Evolutionary conservation across 2,797 vertebrate species (phyloP).

Genomic region (Eurystomus glaucurus): DNA sequence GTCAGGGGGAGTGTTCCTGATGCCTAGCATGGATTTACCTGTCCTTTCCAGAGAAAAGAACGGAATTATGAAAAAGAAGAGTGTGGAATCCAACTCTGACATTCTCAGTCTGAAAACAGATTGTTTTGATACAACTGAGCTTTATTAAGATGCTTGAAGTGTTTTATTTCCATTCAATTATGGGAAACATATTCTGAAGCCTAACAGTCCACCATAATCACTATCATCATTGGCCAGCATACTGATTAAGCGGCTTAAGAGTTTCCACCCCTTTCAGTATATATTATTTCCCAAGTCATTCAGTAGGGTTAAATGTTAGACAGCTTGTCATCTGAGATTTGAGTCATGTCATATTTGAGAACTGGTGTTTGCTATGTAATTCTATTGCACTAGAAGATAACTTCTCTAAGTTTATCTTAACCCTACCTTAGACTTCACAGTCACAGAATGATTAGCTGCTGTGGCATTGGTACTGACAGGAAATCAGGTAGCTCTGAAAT

Average conservation of each 20-base stretch:
- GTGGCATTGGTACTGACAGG: not conserved
- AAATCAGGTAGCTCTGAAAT: not conserved
- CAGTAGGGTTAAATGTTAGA: constrained; percentile 51
- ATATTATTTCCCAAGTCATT: not conserved
- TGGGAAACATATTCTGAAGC: not conserved
- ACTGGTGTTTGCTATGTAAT: constrained; percentile 41
- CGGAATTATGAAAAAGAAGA: not conserved
- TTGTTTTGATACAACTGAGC: not conserved
- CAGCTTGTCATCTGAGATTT: not conserved
- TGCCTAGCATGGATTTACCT: not conserved
- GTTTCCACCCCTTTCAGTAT: not conserved
- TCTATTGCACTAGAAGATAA: constrained; percentile 59
- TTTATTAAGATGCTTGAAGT: not conserved
- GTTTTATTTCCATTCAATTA: not conserved
- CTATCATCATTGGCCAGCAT: not conserved
- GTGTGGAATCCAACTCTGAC: not conserved
- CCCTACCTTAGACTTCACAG: constrained; percentile 25
- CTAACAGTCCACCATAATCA: accelerated
- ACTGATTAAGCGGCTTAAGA: not conserved
- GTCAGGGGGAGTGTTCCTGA: not conserved
- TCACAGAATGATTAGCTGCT: constrained; percentile 37
- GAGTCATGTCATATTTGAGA: constrained; percentile 39
- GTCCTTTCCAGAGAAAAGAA: not conserved
- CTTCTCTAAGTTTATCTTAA: constrained; percentile 69
- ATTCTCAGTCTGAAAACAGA: not conserved